phyloP scores from a whole-genome alignment of 2,888 invertebrate genomes.

The Eupithecia abbreviata region DNA sequence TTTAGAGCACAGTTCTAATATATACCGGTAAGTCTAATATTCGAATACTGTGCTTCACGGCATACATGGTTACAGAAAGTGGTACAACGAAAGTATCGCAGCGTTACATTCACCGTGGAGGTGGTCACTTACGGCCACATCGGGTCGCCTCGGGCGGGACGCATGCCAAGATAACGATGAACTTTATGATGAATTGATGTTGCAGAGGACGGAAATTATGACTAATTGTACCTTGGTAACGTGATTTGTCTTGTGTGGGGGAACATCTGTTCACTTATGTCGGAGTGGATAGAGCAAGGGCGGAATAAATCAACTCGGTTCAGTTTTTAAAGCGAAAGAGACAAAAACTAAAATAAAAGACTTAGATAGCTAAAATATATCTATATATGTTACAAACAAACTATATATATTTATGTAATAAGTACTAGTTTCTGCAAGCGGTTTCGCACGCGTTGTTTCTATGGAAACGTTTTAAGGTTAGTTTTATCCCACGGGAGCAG shows the following conservation, averaged over 20 bases:
- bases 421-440: no score
- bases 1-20: no score
- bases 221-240: slow-evolving; percentile 22
- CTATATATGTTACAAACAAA: no score
- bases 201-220: slow-evolving; percentile 19
- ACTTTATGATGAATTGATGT: slow-evolving; percentile 6
- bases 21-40: no score
- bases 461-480: no score
- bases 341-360: not conserved
- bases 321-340: not conserved
- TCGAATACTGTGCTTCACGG: not conserved
- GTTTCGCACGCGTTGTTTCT: no score
- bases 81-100: not conserved
- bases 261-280: slow-evolving; percentile 10
- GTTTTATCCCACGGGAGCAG: no score
- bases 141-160: slow-evolving; percentile 19
- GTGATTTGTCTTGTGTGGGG: slow-evolving; percentile 7
- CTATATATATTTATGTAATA: no score
- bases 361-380: not conserved
- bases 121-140: not conserved
- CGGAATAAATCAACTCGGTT: not conserved
- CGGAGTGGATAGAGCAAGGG: not conserved
- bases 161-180: slow-evolving; percentile 28
- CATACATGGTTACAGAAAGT: not conserved
- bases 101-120: not conserved